Percentiles rank a stretch among this genome's conserved stretches.
These are phyloP conservation scores for Gobius niger DNA, from an alignment of 2,113 vertebrate genomes.

Conservation along the genomic window DNA sequence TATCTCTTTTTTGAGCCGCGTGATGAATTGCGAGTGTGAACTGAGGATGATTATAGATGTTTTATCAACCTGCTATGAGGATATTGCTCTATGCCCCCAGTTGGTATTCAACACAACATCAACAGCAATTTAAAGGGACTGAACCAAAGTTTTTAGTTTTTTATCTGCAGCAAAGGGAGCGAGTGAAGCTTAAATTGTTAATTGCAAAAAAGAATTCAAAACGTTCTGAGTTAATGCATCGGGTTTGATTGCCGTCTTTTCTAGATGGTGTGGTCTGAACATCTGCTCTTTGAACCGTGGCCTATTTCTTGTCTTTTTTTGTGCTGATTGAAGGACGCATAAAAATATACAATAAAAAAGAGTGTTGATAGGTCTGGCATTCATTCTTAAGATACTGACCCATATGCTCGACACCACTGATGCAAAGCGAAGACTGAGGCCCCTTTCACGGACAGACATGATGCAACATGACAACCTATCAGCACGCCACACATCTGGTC, in stretches of 20 bases:
- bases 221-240: too few relatives aligned
- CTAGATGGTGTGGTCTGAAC: too few relatives aligned
- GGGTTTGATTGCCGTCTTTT: too few relatives aligned
- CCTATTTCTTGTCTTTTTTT: too few relatives aligned
- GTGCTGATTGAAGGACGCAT: too few relatives aligned
- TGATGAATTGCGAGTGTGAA: constrained; percentile 41
- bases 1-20: constrained; percentile 21
- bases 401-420: constrained; percentile 20
- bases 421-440: constrained; percentile 27
- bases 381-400: constrained; percentile 26
- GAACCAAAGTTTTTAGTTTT: too few relatives aligned
- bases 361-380: background rate
- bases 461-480: constrained; percentile 53
- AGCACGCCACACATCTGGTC: constrained; percentile 57
- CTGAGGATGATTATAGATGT: constrained; percentile 33
- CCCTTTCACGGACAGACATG: constrained; percentile 28
- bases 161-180: too few relatives aligned
- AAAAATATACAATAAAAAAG: background rate
- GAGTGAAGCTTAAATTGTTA: too few relatives aligned
- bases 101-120: background rate
- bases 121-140: background rate
- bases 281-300: too few relatives aligned
- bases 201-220: too few relatives aligned
- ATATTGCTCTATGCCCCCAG: constrained; percentile 18
- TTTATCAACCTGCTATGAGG: constrained; percentile 28